Conservation (phyloP, 2,888 invertebrate genomes). For the Panorpa germanica region DNA sequence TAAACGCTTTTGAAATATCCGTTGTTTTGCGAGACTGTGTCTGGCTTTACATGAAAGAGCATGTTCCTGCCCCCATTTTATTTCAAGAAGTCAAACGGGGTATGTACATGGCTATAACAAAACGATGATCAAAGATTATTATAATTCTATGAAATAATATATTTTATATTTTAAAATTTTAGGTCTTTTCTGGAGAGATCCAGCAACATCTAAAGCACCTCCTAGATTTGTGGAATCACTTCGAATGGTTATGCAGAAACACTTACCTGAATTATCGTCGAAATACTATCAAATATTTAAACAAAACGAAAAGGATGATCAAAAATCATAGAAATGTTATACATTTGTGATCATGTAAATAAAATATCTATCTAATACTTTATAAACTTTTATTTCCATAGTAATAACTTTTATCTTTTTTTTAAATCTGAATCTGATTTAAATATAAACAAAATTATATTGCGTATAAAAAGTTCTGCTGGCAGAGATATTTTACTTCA, state of each 20-base stretch:
- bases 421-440: too few species aligned
- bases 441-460: too few species aligned
- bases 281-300: constrained; percentile 62
- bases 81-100: constrained; percentile 49
- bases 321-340: too few species aligned
- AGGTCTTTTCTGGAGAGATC: constrained; percentile 47
- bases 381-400: too few species aligned
- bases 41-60: constrained; percentile 78
- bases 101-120: constrained; percentile 8
- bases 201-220: constrained; percentile 45
- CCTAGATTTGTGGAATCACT: constrained; percentile 63
- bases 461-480: too few species aligned
- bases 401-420: too few species aligned
- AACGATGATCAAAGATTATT: constrained; percentile 1
- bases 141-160: constrained; percentile 1
- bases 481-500: too few species aligned
- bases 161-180: constrained; percentile 2
- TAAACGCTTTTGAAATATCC: constrained; percentile 62
- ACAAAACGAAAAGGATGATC: too few species aligned
- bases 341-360: too few species aligned
- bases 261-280: constrained; percentile 54
- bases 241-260: constrained; percentile 59
- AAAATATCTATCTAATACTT: too few species aligned
- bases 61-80: constrained; percentile 70
- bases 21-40: constrained; percentile 67